Percentiles rank a stretch among this genome's conserved stretches.
These are phyloP conservation scores for Macrobrachium nipponense DNA, from an alignment of 1,140 invertebrate species.

Conservation along the genomic window DNA sequence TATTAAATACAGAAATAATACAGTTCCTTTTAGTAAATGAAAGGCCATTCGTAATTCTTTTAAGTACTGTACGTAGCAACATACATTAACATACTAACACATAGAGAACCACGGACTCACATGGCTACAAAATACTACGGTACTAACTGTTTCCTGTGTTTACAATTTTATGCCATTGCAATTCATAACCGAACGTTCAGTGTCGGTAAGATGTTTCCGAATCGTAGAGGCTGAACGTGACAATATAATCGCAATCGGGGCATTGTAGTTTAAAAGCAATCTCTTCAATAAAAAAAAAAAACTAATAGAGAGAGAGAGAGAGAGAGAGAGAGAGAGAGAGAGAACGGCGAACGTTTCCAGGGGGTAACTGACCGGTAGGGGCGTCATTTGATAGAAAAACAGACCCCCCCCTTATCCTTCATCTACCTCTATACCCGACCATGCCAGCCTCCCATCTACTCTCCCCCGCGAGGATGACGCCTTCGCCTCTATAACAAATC, in stretches of 20 bases:
- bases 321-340: slow-evolving; percentile 2
- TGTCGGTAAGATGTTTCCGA: too few species aligned
- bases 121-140: not conserved
- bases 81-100: not conserved
- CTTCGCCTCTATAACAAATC: too few species aligned
- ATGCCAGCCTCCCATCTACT: too few species aligned
- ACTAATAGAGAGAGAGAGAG: not conserved
- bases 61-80: too few species aligned
- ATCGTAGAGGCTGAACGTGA: too few species aligned
- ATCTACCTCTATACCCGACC: not conserved
- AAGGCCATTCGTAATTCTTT: too few species aligned
- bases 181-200: too few species aligned
- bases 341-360: not conserved
- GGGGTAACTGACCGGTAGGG: not conserved
- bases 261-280: not conserved
- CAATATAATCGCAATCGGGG: not conserved
- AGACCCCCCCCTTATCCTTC: slow-evolving; percentile 1
- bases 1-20: too few species aligned
- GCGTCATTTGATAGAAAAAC: not conserved
- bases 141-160: not conserved
- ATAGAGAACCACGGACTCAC: slow-evolving; percentile 6
- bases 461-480: too few species aligned
- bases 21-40: too few species aligned
- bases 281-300: not conserved
- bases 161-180: not conserved